Evolutionary conservation across 1,140 invertebrate genomes (phyloP).

Genomic region (Trachymyrmex cornetzi): DNA sequence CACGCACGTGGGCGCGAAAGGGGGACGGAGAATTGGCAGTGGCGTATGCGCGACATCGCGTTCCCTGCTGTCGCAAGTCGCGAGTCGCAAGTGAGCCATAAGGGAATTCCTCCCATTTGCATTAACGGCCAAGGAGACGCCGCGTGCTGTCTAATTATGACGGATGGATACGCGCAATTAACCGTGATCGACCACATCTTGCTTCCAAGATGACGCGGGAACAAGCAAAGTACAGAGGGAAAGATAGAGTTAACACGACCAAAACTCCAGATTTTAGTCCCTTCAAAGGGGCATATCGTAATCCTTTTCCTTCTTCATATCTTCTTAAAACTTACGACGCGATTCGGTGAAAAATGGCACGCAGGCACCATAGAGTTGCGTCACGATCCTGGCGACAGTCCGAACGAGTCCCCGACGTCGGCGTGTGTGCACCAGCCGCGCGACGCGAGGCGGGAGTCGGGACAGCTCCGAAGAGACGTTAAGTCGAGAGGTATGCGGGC

Average conservation of each 20-base stretch:
- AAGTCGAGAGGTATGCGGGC: constrained; percentile 78
- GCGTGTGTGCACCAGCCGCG: constrained; percentile 69
- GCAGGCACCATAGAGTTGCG: constrained; percentile 65
- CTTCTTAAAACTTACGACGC: not conserved
- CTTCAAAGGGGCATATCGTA: not conserved
- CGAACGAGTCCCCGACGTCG: constrained; percentile 68
- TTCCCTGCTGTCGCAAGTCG: constrained; percentile 25
- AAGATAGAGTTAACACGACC: not conserved
- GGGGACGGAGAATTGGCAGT: constrained; percentile 73
- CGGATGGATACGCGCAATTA: constrained; percentile 49
- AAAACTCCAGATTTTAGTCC: not conserved
- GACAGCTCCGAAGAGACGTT: constrained; percentile 63
- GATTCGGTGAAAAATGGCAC: not conserved
- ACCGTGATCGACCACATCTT: not conserved
- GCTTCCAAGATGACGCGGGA: not conserved
- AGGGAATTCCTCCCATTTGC: constrained; percentile 44
- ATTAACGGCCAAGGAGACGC: constrained; percentile 28
- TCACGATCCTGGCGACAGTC: constrained; percentile 77
- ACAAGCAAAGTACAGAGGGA: no score
- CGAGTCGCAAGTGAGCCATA: not conserved
- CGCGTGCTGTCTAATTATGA: constrained; percentile 55
- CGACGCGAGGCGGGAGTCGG: constrained; percentile 56
- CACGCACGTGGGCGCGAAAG: constrained; percentile 53
- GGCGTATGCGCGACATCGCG: constrained; percentile 71
- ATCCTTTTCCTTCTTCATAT: not conserved